Evolutionary conservation across 2,797 vertebrate genomes (phyloP), one percentile per base, ranked within the genome.

Genomic region (Aulostomus chinensis): DNA sequence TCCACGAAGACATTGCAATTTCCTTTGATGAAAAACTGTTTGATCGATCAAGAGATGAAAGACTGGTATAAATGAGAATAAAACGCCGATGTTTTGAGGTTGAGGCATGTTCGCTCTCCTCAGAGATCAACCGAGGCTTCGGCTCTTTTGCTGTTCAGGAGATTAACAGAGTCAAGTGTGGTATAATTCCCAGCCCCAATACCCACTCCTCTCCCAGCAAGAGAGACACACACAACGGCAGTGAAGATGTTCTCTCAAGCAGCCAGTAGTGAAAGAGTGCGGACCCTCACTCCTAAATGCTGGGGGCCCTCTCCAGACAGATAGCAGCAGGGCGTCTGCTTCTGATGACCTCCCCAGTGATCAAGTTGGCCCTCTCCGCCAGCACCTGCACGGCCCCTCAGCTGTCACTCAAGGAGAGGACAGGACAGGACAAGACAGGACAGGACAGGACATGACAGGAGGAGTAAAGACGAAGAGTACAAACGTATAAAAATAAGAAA

Each of bases 161-260:
- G 86, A 86, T 88, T 89, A 85, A 41, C 40, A 3, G 70, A 88
- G 86, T 87, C 86, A 86, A 86, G 85, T 88, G 85, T 46, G 36
- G 66, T 39, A 29, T 36, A 55, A 62, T 76, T 72, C 73, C 45
- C 47, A 34, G 57, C 43, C 39, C 58, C 53, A 66, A 55, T 45
- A 67, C 59, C 55, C 77, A 54, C 79, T 77, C 74, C 21, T 74
- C 70, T 59, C 68, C 46, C 67, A 54, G 68, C 17, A 9, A 76
- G 76, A 51, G 58, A 63, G 60, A 61, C 11, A 25, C 58, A 85
- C 76, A 80, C 78, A 81, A 68, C 68, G 49, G 28, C 35, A 66
- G 59, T 88, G 86, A 86, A 87, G 87, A 87, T 77, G 81, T 58
- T 88, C 71, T 31, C 30, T 33, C 31, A 58, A 84, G 73, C 54